Base-by-base conservation (phyloP, 2,113 vertebrate species). In the Campylorhamphus procurvoides region DNA sequence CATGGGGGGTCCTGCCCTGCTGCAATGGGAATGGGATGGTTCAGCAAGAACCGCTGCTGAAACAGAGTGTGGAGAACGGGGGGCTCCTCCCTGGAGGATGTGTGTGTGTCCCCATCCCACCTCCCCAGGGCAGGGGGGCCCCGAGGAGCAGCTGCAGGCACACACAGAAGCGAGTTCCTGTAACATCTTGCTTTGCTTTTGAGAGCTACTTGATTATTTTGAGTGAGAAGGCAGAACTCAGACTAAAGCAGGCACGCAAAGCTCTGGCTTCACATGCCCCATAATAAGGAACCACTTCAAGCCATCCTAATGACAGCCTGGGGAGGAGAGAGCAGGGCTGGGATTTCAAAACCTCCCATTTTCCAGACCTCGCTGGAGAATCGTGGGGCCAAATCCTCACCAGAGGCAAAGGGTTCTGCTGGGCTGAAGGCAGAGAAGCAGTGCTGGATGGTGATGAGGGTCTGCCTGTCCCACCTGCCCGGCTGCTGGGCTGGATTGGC, bases 281-380 rank as follows among this genome's bases (percentile, higher is more conserved):
- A 0, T 94, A 95, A 96, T 93, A 87, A 96, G 96, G 89, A 92
- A 92, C 84, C 81, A 50, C 93, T 95, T 95, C 69, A 18, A 79
- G 86, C 20, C 64, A 29, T 68, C 89, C 92, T 95, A 94, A 96
- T 95, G 96, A 94, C 94, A 96, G 90, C 73, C 78, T 91, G 88
- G 90, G 96, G 83, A 1, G 1, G 87, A 87, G 87, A 92, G 25
- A 42, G 90, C 85, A 82, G 90, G 88, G 85, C 75, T 11, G 44
- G 72, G 67, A 88, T 84, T 91, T 91, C 95, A 89, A 88, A 97
- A 92, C 77, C 94, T 95, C 90, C 81, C 4, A 72, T 94, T 95
- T 96, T 83, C 86, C 93, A 93, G 84, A 89, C 80, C 90, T 96
- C 73, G 42, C 88, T 95, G 47, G 50, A 68, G 92, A 49, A 85